Evolutionary conservation across 2,797 vertebrate species (phyloP).

Genomic region (Gambelia wislizenii): DNA sequence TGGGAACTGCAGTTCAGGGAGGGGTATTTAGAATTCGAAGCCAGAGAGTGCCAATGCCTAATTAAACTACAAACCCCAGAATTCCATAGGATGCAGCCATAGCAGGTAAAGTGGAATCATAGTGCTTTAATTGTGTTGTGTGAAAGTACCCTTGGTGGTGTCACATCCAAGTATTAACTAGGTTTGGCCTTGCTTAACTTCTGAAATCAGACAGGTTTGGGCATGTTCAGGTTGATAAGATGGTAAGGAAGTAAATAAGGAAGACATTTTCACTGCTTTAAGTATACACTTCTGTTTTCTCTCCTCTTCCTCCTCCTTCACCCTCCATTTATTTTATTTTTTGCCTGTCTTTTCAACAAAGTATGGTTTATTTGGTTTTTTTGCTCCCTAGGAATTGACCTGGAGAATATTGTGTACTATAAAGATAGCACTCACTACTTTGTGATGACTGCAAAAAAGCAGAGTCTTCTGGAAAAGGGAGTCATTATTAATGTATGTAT

Average conservation of each 20-base stretch:
- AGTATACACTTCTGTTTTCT: background rate
- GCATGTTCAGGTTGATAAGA: background rate
- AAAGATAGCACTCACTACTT: slow-evolving; percentile 98
- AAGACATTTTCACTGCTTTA: background rate
- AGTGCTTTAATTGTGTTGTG: too few relatives aligned
- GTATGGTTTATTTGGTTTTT: background rate
- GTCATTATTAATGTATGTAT: slow-evolving; percentile 92
- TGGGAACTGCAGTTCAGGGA: too few relatives aligned
- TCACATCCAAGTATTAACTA: too few relatives aligned
- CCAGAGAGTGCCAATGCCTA: too few relatives aligned
- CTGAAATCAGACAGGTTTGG: too few relatives aligned
- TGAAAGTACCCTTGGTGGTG: too few relatives aligned
- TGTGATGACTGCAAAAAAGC: slow-evolving; percentile 99
- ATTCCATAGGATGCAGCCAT: too few relatives aligned
- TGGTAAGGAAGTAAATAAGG: background rate
- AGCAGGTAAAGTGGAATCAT: too few relatives aligned
- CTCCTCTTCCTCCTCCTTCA: background rate
- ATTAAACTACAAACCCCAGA: too few relatives aligned
- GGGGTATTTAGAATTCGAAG: too few relatives aligned
- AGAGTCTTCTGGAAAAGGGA: slow-evolving; percentile 95
- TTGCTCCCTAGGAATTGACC: slow-evolving; percentile 89
- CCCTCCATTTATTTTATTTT: background rate
- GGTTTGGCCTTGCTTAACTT: too few relatives aligned
- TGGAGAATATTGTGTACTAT: slow-evolving; percentile 99
- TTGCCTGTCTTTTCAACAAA: slow-evolving; percentile 4